Percentiles rank a stretch among this genome's conserved stretches.
These are phyloP conservation scores for Dipodomys spectabilis DNA, from an alignment of 2,113 vertebrate genomes.

Conservation along the genomic window DNA sequence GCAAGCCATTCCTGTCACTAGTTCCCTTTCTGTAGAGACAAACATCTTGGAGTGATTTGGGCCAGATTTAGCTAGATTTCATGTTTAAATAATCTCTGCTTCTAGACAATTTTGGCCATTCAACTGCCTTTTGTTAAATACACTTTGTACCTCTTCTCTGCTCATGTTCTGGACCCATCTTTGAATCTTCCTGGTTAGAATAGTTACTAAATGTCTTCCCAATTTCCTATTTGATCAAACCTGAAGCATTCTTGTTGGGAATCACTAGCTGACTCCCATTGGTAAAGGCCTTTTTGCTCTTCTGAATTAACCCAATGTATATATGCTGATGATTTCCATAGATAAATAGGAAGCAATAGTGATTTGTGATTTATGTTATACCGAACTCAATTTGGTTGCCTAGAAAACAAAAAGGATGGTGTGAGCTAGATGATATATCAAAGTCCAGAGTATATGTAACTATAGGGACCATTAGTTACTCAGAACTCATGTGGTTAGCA, in stretches of 20 bases:
- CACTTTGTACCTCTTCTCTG: neutral
- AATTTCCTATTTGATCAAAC: neutral
- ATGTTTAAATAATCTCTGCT: conserved; percentile 8
- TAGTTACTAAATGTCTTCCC: neutral
- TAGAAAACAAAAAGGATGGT: neutral
- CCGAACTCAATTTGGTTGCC: neutral
- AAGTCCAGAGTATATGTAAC: conserved; percentile 18
- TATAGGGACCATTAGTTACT: neutral
- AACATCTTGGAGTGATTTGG: neutral
- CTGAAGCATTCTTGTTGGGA: neutral
- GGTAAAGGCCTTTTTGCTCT: neutral
- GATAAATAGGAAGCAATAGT: neutral
- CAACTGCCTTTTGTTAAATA: neutral
- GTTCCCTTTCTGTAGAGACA: neutral
- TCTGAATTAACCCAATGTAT: neutral
- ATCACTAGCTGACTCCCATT: neutral
- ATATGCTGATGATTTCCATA: neutral
- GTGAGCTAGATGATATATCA: neutral
- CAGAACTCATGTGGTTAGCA: neutral
- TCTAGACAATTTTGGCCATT: conserved; percentile 21
- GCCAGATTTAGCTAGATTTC: neutral
- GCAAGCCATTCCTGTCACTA: neutral
- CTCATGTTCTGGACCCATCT: neutral
- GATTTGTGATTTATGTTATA: neutral
- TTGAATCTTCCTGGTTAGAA: neutral